These are phyloP conservation scores for Sinocyclocheilus maitianheensis DNA, from an alignment of 2,113 vertebrate species.

Conservation along the genomic window DNA sequence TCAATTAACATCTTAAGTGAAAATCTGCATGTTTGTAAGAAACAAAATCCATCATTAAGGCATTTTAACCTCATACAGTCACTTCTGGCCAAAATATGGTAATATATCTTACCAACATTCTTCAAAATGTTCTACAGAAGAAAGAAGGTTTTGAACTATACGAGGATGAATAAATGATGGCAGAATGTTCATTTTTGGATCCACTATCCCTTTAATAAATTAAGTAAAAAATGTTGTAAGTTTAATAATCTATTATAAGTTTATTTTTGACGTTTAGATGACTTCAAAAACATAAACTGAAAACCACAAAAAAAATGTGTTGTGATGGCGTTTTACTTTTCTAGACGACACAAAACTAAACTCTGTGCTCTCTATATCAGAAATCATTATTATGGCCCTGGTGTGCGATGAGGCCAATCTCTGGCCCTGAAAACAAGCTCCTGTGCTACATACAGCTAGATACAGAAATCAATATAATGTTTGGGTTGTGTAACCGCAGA, in stretches of 20 bases:
- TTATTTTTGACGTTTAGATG: neutral
- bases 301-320: neutral
- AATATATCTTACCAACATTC: neutral
- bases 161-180: neutral
- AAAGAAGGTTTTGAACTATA: neutral
- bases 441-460: neutral
- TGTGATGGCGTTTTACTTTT: neutral
- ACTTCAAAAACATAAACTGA: neutral
- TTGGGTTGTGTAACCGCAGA: constrained; percentile 55
- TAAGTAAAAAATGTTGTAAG: neutral
- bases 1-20: neutral
- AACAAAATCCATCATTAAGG: neutral
- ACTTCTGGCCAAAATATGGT: neutral
- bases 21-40: neutral
- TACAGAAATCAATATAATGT: constrained; percentile 53
- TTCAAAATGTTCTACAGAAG: neutral
- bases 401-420: neutral
- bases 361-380: neutral
- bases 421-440: neutral
- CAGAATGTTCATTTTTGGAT: neutral
- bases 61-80: neutral
- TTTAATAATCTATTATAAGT: no score
- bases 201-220: neutral
- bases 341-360: neutral
- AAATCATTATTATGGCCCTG: neutral